These are phyloP conservation scores for Brachionus plicatilis DNA, from an alignment of 1,140 invertebrate genomes.

Conservation along the genomic window DNA sequence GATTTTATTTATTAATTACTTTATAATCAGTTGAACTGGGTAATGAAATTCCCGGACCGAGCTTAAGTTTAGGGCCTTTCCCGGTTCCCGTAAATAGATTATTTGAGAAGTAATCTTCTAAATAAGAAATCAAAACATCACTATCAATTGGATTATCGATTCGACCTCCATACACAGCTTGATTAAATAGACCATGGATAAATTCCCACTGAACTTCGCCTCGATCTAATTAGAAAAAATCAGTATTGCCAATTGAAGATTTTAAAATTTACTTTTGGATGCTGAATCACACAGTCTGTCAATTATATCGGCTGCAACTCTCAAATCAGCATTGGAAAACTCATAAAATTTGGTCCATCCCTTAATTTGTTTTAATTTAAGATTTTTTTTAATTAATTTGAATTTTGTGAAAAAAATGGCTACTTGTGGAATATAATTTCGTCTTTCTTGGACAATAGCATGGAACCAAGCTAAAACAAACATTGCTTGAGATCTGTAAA, in stretches of 20 bases:
- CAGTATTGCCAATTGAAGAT: not conserved
- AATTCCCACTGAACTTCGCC: slow-evolving; percentile 66
- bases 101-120: slow-evolving; percentile 67
- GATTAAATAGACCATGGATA: slow-evolving; percentile 71
- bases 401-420: slow-evolving; percentile 5
- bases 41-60: slow-evolving; percentile 26
- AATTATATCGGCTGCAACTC: slow-evolving; percentile 69
- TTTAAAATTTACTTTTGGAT: slow-evolving; percentile 41
- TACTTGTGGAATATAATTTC: slow-evolving; percentile 73
- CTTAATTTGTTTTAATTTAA: slow-evolving; percentile 46
- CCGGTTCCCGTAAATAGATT: slow-evolving; percentile 57
- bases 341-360: slow-evolving; percentile 85
- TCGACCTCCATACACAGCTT: slow-evolving; percentile 79
- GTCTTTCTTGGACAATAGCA: slow-evolving; percentile 77
- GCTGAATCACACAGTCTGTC: slow-evolving; percentile 58
- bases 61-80: slow-evolving; percentile 47
- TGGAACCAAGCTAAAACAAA: slow-evolving; percentile 75
- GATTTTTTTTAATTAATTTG: not conserved
- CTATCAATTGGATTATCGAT: slow-evolving; percentile 75
- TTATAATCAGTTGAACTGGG: slow-evolving; percentile 56
- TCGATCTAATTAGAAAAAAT: not conserved
- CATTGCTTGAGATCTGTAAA: slow-evolving; percentile 59
- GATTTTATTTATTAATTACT: slow-evolving; percentile 46
- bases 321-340: slow-evolving; percentile 76
- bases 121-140: slow-evolving; percentile 67